Conservation (phyloP, 2,797 vertebrate genomes). For the Intellagama lesueurii region DNA sequence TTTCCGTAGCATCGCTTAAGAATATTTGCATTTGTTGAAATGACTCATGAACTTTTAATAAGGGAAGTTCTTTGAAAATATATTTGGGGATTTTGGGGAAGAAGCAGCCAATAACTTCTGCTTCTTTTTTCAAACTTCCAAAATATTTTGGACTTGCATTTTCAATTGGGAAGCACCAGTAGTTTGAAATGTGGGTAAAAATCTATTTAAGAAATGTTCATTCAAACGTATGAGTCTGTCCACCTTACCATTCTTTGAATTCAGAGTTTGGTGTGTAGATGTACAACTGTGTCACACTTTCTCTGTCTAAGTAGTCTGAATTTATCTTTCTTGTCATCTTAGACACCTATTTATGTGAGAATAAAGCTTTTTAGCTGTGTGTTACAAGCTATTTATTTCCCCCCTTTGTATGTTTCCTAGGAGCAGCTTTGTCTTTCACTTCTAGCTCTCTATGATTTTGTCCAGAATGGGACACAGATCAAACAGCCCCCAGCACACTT, state of each 20-base stretch:
- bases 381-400: not conserved
- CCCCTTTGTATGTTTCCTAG: constrained; percentile 66
- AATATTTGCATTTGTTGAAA: not conserved
- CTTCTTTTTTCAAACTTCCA: not conserved
- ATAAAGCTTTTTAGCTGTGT: not conserved
- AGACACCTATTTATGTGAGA: constrained; percentile 9
- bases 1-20: not conserved
- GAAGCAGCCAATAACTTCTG: not conserved
- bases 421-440: constrained; percentile 85
- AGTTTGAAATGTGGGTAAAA: not conserved
- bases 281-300: not conserved
- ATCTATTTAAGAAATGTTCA: not conserved
- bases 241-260: not conserved
- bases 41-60: no score
- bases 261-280: not conserved
- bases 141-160: not conserved
- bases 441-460: constrained; percentile 86
- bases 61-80: not conserved
- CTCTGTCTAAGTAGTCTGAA: not conserved
- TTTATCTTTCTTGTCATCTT: constrained; percentile 31
- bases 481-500: constrained; percentile 81
- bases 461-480: constrained; percentile 86
- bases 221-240: constrained; percentile 5
- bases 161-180: not conserved
- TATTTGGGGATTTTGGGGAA: not conserved